Evolutionary conservation across 2,797 vertebrate genomes (phyloP), one percentile per base, ranked within the genome.

Genomic region (Etheostoma nigrum): DNA sequence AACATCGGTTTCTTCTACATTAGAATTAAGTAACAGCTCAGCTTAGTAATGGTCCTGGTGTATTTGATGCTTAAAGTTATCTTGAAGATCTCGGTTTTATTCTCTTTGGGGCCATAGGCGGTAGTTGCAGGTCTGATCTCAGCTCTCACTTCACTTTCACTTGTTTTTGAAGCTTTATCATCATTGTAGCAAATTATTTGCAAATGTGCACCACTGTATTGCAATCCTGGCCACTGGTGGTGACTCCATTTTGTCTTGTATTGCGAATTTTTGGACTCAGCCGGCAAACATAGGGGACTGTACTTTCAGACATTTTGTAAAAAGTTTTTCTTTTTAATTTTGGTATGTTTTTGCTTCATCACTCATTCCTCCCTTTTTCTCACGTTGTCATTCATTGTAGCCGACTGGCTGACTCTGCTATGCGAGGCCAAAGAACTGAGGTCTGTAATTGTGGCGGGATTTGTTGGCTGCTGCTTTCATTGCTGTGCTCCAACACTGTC

Each of bases 381-480:
- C 74, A 70, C 59, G 21, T 54, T 70, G 70, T 82, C 76, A 53
- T 69, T 25, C 6, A 0, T 14, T 51, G 62, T 44, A 44, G 64
- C 58, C 15, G 65, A 55, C 74, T 30, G 55, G 48, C 58, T 69
- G 68, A n/a, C 87, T 83, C 66, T 80, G 65, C 66, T 23, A 27
- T 4, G 25, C 78, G 79, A 88, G 83, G 66, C 67, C 67, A 10
- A 52, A 70, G 57, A 65, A 16, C 47, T 44, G 53, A 81, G 82
- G 36, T 76, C 86, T 91, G 72, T 90, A 90, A 90, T 92, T 87
- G 87, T 89, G 89, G 87, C 72, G 21, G 67, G 64, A 79, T 79
- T 84, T 83, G 66, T 86, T 86, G 87, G 88, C 86, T 73, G 74
- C 73, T 63, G 67, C 69, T 60, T 19, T 2, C 14, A 2, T 74